phyloP scores from a whole-genome alignment of 2,888 invertebrate species.

The Cecidostiba fungosa region DNA sequence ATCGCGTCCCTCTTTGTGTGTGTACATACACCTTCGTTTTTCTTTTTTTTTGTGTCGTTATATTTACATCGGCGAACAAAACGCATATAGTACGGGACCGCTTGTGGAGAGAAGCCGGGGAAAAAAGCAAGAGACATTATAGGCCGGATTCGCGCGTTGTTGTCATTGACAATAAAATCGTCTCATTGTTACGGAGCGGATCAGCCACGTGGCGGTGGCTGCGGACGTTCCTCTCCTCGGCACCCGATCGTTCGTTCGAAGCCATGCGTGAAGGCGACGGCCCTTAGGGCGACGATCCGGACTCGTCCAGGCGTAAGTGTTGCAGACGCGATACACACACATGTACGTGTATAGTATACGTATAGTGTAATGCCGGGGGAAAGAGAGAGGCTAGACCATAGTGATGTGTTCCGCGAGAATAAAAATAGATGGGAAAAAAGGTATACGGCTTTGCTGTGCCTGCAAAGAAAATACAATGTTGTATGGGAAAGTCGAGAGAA shows the following conservation, averaged over 20 bases:
- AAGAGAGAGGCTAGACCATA: slow-evolving; percentile 61
- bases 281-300: slow-evolving; percentile 67
- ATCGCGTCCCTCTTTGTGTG: neutral
- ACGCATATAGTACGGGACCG: neutral
- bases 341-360: too few relatives aligned
- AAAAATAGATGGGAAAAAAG: slow-evolving; percentile 56
- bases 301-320: slow-evolving; percentile 66
- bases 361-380: neutral
- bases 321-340: slow-evolving; percentile 51
- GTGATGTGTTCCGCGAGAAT: slow-evolving; percentile 62
- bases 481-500: neutral
- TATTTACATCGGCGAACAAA: slow-evolving; percentile 12
- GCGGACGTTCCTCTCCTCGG: slow-evolving; percentile 63
- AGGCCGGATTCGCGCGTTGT: slow-evolving; percentile 64
- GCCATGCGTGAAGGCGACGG: slow-evolving; percentile 64
- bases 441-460: slow-evolving; percentile 14
- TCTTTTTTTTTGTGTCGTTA: neutral
- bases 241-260: slow-evolving; percentile 48
- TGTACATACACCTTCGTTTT: slow-evolving; percentile 1
- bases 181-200: slow-evolving; percentile 72
- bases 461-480: slow-evolving; percentile 12
- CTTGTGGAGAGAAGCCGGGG: neutral
- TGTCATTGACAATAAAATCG: slow-evolving; percentile 72
- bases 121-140: slow-evolving; percentile 28
- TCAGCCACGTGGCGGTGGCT: slow-evolving; percentile 74